Conservation (phyloP, 2,888 invertebrate species). For the Petrophora chlorosata region DNA sequence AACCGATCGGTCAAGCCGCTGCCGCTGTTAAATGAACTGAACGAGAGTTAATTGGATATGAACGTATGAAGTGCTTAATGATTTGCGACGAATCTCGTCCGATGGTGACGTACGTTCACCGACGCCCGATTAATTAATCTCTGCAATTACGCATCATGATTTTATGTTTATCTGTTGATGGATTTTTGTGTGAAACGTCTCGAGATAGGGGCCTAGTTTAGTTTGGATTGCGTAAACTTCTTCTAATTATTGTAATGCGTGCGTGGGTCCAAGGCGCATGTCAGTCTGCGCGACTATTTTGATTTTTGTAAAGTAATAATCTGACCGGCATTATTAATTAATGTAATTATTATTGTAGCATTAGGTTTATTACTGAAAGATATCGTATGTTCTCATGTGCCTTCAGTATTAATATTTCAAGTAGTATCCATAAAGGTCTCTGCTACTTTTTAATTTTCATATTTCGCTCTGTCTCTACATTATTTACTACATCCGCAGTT, state of each 20-base stretch:
- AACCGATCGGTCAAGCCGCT: constrained; percentile 20
- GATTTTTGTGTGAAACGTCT: constrained; percentile 6
- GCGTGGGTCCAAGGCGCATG: constrained; percentile 1
- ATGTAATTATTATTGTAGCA: too few species aligned
- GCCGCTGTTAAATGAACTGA: constrained; percentile 26
- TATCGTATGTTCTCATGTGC: too few species aligned
- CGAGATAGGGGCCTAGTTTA: not conserved
- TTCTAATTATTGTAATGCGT: constrained; percentile 15
- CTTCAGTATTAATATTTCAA: too few species aligned
- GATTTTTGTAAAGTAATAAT: not conserved
- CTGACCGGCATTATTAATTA: too few species aligned
- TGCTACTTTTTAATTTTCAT: too few species aligned
- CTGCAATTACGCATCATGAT: not conserved
- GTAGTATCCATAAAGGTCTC: too few species aligned
- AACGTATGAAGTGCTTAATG: constrained; percentile 10
- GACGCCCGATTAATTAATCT: constrained; percentile 14
- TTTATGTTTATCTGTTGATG: constrained; percentile 2
- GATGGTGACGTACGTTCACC: constrained; percentile 14
- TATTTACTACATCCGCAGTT: too few species aligned
- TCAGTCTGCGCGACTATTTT: not conserved
- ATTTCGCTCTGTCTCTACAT: too few species aligned
- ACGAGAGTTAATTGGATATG: constrained; percentile 30
- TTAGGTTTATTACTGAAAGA: too few species aligned
- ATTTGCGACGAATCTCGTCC: constrained; percentile 11
- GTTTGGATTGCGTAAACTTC: constrained; percentile 6